These are phyloP conservation scores for Chrysopilus asiliformis DNA, from an alignment of 2,888 invertebrate genomes.

Conservation along the genomic window DNA sequence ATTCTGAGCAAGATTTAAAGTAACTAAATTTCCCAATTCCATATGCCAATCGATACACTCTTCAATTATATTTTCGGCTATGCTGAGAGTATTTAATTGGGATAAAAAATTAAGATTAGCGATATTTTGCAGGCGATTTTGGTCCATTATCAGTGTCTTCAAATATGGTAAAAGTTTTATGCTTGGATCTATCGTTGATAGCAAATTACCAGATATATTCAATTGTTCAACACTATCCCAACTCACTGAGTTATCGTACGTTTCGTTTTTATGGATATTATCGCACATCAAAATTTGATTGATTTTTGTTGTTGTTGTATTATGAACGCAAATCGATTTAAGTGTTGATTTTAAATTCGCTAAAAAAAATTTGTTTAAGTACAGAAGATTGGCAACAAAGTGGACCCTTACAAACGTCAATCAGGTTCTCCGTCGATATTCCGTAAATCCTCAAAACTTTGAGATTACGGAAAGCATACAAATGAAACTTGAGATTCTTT, in stretches of 20 bases:
- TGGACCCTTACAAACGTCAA: slow-evolving; percentile 34
- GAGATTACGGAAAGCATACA: slow-evolving; percentile 72
- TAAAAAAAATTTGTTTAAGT: slow-evolving; percentile 8
- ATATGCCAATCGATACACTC: slow-evolving; percentile 65
- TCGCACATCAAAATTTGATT: slow-evolving; percentile 76
- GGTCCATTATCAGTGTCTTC: slow-evolving; percentile 55
- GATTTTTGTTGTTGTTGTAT: slow-evolving; percentile 37
- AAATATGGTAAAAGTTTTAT: slow-evolving; percentile 63
- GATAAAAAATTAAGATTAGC: slow-evolving; percentile 67
- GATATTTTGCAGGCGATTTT: slow-evolving; percentile 63
- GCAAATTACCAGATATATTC: slow-evolving; percentile 66
- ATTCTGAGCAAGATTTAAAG: slow-evolving; percentile 75
- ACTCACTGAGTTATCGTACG: slow-evolving; percentile 24
- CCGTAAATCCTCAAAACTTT: slow-evolving; percentile 54
- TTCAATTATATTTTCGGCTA: slow-evolving; percentile 65
- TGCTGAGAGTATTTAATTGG: slow-evolving; percentile 57
- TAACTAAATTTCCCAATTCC: slow-evolving; percentile 78
- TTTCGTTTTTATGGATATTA: slow-evolving; percentile 55
- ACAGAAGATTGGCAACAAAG: too few species aligned
- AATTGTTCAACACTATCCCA: slow-evolving; percentile 57
- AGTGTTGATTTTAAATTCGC: slow-evolving; percentile 31
- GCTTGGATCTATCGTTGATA: slow-evolving; percentile 65
- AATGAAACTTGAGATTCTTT: slow-evolving; percentile 64
- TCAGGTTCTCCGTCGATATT: slow-evolving; percentile 54
- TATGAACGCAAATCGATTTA: slow-evolving; percentile 36